Percentiles rank a stretch among this genome's conserved stretches.
Evolutionary conservation across 2,888 invertebrate species (phyloP).

Genomic region (Sinelater perroti): DNA sequence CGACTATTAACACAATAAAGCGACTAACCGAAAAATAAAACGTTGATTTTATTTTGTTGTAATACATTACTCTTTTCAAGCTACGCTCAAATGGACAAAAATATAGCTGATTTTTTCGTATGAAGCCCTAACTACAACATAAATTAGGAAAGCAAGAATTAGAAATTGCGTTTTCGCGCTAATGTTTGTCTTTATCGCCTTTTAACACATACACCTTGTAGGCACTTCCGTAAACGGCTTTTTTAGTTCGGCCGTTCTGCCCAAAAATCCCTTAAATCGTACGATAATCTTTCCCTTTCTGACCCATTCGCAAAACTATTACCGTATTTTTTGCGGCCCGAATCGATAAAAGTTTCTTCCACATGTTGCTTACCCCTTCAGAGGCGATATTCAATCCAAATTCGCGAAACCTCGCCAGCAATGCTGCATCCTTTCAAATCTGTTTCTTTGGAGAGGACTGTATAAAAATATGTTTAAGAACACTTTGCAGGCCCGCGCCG

Average conservation of each 20-base stretch:
- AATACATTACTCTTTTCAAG: no score
- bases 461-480: slow-evolving; percentile 23
- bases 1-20: no score
- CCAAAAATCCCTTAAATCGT: background rate
- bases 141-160: no score
- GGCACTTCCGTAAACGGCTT: background rate
- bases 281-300: background rate
- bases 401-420: slow-evolving; percentile 17
- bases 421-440: slow-evolving; percentile 27
- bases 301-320: background rate
- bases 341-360: slow-evolving; percentile 10
- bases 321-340: background rate
- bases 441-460: slow-evolving; percentile 18
- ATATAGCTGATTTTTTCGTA: no score
- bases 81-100: no score
- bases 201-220: slow-evolving; percentile 12
- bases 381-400: slow-evolving; percentile 20
- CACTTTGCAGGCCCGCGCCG: slow-evolving; percentile 18
- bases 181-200: slow-evolving; percentile 9
- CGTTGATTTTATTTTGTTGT: no score
- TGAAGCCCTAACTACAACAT: no score
- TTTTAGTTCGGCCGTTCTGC: background rate
- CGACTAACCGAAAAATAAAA: no score
- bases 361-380: slow-evolving; percentile 9
- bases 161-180: no score